Evolutionary conservation across 2,113 vertebrate genomes (phyloP).

Genomic region (Corydoras maculifer): DNA sequence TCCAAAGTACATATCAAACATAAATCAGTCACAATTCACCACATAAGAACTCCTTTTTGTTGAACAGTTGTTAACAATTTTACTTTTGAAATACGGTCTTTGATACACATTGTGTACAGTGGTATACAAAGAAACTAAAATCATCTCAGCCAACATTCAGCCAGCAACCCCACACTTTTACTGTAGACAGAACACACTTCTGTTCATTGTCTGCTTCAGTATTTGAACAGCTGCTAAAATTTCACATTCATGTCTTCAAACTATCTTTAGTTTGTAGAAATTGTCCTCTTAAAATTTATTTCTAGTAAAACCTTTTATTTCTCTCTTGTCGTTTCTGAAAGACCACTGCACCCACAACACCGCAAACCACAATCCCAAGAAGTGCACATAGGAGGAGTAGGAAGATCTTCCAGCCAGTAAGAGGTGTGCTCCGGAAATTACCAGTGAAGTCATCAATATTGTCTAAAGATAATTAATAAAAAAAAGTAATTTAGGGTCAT

Average conservation of each 20-base stretch:
- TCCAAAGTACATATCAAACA: slow-evolving; percentile 1
- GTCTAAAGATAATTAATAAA: slow-evolving; percentile 50
- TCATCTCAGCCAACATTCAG: slow-evolving; percentile 6
- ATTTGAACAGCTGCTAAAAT: slow-evolving; percentile 59
- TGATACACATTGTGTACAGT: background rate
- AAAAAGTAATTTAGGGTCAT: too few species aligned
- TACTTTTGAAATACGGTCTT: slow-evolving; percentile 7
- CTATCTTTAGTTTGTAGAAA: slow-evolving; percentile 41
- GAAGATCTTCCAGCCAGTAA: slow-evolving; percentile 95
- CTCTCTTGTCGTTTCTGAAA: slow-evolving; percentile 96
- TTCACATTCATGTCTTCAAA: slow-evolving; percentile 59
- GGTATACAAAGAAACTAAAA: background rate
- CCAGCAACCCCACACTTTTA: background rate
- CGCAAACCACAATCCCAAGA: slow-evolving; percentile 92
- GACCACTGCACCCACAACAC: slow-evolving; percentile 93
- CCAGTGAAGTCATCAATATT: slow-evolving; percentile 94
- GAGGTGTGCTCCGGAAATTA: slow-evolving; percentile 87
- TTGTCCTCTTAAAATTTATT: background rate
- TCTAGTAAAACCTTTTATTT: slow-evolving; percentile 95
- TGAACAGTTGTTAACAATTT: too few species aligned
- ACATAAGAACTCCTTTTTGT: background rate
- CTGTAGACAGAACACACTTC: background rate
- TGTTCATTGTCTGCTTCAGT: slow-evolving; percentile 50
- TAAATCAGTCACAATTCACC: background rate
- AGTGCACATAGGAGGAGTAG: slow-evolving; percentile 87